Percentiles rank a stretch among this genome's conserved stretches.
Evolutionary conservation across 2,113 vertebrate genomes (phyloP).

Genomic region (Grammatotria lemairii): DNA sequence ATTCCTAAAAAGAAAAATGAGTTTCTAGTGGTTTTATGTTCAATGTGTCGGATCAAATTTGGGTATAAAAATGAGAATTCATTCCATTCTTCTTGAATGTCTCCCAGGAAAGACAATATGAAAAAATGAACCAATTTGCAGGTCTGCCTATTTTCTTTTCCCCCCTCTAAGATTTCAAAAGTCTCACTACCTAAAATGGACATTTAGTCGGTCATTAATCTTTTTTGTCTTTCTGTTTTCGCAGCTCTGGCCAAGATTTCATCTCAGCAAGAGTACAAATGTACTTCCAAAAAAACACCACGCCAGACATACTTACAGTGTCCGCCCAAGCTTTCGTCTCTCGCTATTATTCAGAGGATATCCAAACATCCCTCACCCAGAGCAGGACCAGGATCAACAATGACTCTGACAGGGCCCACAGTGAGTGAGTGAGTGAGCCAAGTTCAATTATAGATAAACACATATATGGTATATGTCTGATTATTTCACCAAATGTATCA

Average conservation of each 20-base stretch:
- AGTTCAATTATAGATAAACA: neutral
- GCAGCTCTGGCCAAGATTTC: conserved; percentile 14
- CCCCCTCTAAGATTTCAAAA: neutral
- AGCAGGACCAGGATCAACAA: conserved; percentile 12
- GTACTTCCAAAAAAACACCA: neutral
- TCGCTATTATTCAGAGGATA: conserved; percentile 31
- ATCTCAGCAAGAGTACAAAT: neutral
- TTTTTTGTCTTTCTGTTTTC: neutral
- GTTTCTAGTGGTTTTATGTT: neutral
- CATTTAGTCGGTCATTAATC: neutral
- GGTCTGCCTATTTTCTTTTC: neutral
- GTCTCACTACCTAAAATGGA: conserved; percentile 9
- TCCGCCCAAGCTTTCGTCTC: neutral
- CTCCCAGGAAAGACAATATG: neutral
- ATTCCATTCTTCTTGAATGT: neutral
- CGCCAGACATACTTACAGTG: neutral
- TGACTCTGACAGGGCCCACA: neutral
- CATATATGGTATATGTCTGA: neutral
- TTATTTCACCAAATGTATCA: neutral
- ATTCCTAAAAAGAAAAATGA: neutral
- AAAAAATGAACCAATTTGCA: neutral
- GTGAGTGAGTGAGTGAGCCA: neutral
- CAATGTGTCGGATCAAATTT: neutral
- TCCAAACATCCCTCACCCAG: conserved; percentile 40
- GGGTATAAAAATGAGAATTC: neutral